Evolutionary conservation across 1,140 invertebrate species (phyloP).

Genomic region (Cotesia chilonis): DNA sequence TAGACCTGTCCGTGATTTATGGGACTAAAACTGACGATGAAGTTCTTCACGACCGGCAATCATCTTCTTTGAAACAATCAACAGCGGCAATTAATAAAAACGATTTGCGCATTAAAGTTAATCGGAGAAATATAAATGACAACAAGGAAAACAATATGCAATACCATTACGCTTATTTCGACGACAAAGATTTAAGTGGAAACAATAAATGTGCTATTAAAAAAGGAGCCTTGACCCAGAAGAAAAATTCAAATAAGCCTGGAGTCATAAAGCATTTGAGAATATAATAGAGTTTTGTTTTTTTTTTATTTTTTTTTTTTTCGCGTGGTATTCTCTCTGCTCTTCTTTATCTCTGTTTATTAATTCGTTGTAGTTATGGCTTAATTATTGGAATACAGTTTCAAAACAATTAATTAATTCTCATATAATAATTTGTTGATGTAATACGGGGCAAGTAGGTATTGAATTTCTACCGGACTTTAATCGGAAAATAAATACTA

Average conservation of each 20-base stretch:
- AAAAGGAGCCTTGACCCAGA: conserved; percentile 1
- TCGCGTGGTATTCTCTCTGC: background rate
- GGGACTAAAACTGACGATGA: background rate
- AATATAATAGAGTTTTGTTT: conserved; percentile 35
- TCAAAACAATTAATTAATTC: no score
- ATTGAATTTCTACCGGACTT: no score
- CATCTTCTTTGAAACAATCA: no score
- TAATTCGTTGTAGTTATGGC: conserved; percentile 4
- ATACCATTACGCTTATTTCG: no score
- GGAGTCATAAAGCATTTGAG: conserved; percentile 45
- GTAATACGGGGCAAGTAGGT: background rate
- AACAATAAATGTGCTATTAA: background rate
- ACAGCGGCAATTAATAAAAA: no score
- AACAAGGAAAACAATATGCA: no score
- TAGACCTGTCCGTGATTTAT: background rate
- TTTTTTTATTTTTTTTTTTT: background rate
- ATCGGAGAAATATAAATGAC: no score
- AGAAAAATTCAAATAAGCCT: conserved; percentile 29
- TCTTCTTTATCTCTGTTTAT: background rate
- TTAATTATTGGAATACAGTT: background rate
- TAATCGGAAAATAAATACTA: no score
- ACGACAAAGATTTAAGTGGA: background rate
- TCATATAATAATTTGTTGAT: background rate
- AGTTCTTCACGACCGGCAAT: conserved; percentile 11
- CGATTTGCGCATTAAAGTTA: no score